These are phyloP conservation scores for Diorhabda sublineata DNA, from an alignment of 1,140 invertebrate species.

Conservation along the genomic window DNA sequence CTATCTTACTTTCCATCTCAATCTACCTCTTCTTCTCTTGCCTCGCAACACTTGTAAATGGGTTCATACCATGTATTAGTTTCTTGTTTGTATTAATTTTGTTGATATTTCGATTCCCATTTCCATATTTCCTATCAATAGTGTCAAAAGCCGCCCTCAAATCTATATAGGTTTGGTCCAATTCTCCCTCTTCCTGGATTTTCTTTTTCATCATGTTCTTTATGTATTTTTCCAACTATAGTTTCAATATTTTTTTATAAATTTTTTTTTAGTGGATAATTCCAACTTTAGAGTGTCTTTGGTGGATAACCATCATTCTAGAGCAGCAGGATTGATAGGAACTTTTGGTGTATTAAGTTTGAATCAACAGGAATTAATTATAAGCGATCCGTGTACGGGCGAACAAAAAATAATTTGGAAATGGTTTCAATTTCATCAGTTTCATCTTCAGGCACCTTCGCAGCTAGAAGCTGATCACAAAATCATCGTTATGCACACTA, in stretches of 20 bases:
- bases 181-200: too few relatives aligned
- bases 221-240: too few relatives aligned
- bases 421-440: conserved; percentile 53
- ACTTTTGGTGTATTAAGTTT: conserved; percentile 52
- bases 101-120: too few relatives aligned
- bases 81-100: too few relatives aligned
- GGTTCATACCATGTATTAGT: too few relatives aligned
- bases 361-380: conserved; percentile 47
- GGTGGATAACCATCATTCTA: conserved; percentile 54
- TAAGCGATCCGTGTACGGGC: conserved; percentile 51
- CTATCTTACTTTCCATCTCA: too few relatives aligned
- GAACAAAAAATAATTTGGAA: conserved; percentile 48
- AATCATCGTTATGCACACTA: conserved; percentile 54
- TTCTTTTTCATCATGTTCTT: too few relatives aligned
- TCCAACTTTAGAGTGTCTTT: conserved; percentile 52
- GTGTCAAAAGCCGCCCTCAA: too few relatives aligned
- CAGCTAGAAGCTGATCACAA: conserved; percentile 52
- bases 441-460: conserved; percentile 49
- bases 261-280: conserved; percentile 39
- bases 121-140: too few relatives aligned
- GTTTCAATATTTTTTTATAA: neutral
- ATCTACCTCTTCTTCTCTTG: too few relatives aligned
- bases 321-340: conserved; percentile 51
- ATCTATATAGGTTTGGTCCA: too few relatives aligned
- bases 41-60: too few relatives aligned